A percentile compares a stretch with the other conserved stretches of the same genome.
Conservation (phyloP, 1,140 invertebrate species). For the Lutraria rhynchaena region DNA sequence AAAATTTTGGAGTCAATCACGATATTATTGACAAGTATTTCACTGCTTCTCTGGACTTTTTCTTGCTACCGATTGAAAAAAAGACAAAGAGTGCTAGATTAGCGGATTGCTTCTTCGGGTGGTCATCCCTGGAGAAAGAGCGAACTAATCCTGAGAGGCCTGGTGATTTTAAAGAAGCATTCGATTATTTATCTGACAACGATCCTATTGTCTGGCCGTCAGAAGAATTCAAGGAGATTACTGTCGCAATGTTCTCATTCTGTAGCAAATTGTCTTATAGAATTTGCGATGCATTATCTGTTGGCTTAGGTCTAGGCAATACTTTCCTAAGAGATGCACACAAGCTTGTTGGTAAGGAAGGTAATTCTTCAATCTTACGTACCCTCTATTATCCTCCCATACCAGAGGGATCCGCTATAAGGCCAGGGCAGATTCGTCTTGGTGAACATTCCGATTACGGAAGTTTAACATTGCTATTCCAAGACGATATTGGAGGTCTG, state of each 20-base stretch:
- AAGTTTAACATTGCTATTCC: slow-evolving; percentile 88
- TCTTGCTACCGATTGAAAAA: slow-evolving; percentile 44
- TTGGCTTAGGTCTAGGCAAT: slow-evolving; percentile 14
- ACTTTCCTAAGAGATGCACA: slow-evolving; percentile 35
- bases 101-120: slow-evolving; percentile 44
- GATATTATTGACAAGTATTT: slow-evolving; percentile 43
- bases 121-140: slow-evolving; percentile 56
- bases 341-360: slow-evolving; percentile 7
- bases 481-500: slow-evolving; percentile 83
- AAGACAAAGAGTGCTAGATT: slow-evolving; percentile 52
- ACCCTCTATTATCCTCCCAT: slow-evolving; percentile 46
- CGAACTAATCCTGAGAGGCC: slow-evolving; percentile 29
- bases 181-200: slow-evolving; percentile 25
- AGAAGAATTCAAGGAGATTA: slow-evolving; percentile 5
- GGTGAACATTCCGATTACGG: slow-evolving; percentile 89
- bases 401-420: slow-evolving; percentile 3
- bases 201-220: slow-evolving; percentile 28
- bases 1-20: slow-evolving; percentile 56
- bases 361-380: slow-evolving; percentile 17
- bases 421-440: slow-evolving; percentile 85
- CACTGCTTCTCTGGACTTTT: slow-evolving; percentile 50
- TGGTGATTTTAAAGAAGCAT: slow-evolving; percentile 47
- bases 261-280: slow-evolving; percentile 14
- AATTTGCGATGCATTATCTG: slow-evolving; percentile 29
- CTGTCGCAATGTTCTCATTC: neutral